Conservation (phyloP, 2,888 invertebrate species). For the Muschampia plurimacula region DNA sequence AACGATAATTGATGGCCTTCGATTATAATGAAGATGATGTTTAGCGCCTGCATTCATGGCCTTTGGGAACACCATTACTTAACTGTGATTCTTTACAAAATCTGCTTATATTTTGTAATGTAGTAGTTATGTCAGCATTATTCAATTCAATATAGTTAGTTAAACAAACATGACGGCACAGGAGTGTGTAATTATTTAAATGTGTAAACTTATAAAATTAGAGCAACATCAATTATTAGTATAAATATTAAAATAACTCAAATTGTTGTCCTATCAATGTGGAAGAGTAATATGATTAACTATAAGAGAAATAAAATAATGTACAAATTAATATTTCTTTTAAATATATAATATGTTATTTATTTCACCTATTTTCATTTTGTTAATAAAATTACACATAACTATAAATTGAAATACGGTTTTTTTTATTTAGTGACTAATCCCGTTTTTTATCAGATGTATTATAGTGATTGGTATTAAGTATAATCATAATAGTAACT, state of each 20-base stretch:
- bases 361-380: constrained; percentile 81
- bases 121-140: constrained; percentile 25
- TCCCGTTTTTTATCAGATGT: too few species aligned
- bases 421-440: constrained; percentile 43
- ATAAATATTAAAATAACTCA: constrained; percentile 65
- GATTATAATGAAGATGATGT: constrained; percentile 46
- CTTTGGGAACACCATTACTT: constrained; percentile 76
- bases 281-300: constrained; percentile 67
- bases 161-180: constrained; percentile 17
- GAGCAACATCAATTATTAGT: constrained; percentile 36
- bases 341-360: constrained; percentile 81
- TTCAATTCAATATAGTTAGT: constrained; percentile 14
- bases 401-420: constrained; percentile 58
- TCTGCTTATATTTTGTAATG: constrained; percentile 57
- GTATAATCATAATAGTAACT: too few species aligned
- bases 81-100: constrained; percentile 82
- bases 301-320: constrained; percentile 73
- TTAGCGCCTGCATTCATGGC: constrained; percentile 65
- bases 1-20: constrained; percentile 67
- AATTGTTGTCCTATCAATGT: constrained; percentile 71
- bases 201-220: constrained; percentile 34
- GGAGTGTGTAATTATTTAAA: constrained; percentile 29
- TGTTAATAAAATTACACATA: constrained; percentile 79
- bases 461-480: too few species aligned
- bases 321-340: constrained; percentile 84